Conservation (phyloP, 2,797 vertebrate genomes). For the Pseudochirops corinnae region DNA sequence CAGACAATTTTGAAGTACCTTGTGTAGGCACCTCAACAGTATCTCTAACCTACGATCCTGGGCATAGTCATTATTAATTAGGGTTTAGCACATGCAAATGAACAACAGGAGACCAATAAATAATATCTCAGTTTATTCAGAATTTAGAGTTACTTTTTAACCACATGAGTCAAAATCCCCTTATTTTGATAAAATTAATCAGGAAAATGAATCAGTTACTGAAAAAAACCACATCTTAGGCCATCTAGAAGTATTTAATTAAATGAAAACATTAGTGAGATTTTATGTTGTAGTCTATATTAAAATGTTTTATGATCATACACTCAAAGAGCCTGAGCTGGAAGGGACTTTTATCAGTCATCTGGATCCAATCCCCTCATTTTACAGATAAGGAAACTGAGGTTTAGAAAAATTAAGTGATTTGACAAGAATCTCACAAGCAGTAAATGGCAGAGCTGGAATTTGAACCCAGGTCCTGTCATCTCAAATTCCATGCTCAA, state of each 20-base stretch:
- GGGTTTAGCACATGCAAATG: not conserved
- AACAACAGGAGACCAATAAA: not conserved
- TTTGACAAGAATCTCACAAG: not conserved
- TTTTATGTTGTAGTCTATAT: not conserved
- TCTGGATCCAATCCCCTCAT: not conserved
- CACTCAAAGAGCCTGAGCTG: not conserved
- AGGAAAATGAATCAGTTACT: not conserved
- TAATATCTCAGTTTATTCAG: not conserved
- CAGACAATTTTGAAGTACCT: not conserved
- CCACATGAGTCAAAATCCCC: not conserved
- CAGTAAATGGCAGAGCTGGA: not conserved
- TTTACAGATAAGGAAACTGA: not conserved
- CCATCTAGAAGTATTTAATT: not conserved
- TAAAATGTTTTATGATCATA: not conserved
- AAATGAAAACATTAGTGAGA: not conserved
- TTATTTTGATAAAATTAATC: not conserved
- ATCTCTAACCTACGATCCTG: not conserved
- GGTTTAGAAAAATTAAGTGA: not conserved
- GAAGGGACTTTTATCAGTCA: not conserved
- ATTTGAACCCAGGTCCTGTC: not conserved
- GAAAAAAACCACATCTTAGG: not conserved
- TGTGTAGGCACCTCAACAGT: not conserved
- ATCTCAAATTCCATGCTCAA: not conserved
- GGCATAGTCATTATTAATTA: not conserved
- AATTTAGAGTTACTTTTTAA: not conserved